Percentiles rank a stretch among this genome's conserved stretches.
phyloP scores from a whole-genome alignment of 2,113 vertebrate species.

The Pedetes capensis region DNA sequence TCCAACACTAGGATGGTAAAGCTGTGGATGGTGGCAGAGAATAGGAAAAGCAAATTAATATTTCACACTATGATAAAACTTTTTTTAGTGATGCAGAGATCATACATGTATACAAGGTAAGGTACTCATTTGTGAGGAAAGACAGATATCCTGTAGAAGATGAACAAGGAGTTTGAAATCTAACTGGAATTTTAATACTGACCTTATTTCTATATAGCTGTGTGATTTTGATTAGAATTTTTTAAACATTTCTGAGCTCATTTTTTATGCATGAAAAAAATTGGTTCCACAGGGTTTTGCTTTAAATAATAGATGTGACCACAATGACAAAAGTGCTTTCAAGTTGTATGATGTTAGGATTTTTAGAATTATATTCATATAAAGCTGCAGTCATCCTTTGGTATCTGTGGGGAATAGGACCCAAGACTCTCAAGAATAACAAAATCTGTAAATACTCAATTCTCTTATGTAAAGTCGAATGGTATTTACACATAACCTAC shows the following conservation, averaged over 20 bases:
- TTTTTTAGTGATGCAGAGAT: not conserved
- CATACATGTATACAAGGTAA: not conserved
- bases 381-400: not conserved
- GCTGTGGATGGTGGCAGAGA: not conserved
- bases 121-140: not conserved
- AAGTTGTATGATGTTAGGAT: not conserved
- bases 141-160: not conserved
- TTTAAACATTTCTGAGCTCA: not conserved
- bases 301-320: conserved; percentile 54
- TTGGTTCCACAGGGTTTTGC: not conserved
- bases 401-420: not conserved
- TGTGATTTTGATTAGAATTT: not conserved
- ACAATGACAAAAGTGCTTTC: not conserved
- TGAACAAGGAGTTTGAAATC: not conserved
- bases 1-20: too few relatives aligned
- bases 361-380: conserved; percentile 32
- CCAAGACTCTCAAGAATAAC: not conserved
- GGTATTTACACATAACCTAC: not conserved
- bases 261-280: conserved; percentile 36
- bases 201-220: not conserved
- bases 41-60: not conserved
- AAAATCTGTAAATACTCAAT: not conserved
- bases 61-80: not conserved
- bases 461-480: not conserved
- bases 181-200: not conserved